Conservation (phyloP, 2,888 invertebrate species). For the Pomacea canaliculata region DNA sequence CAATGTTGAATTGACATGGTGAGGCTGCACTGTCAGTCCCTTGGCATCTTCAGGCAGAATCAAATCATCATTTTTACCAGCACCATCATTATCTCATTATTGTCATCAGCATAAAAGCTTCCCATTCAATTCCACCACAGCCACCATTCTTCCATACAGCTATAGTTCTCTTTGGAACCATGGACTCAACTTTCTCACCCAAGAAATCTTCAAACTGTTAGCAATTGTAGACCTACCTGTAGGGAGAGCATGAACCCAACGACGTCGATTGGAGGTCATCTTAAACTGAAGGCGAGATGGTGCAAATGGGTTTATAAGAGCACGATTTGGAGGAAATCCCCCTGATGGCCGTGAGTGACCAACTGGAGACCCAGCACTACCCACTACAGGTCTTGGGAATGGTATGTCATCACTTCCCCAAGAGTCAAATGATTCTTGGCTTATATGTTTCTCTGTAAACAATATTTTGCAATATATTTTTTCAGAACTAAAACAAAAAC, state of each 20-base stretch:
- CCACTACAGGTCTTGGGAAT: constrained; percentile 51
- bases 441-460: constrained; percentile 30
- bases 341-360: constrained; percentile 49
- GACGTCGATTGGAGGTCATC: constrained; percentile 90
- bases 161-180: too few relatives aligned
- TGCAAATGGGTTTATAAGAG: constrained; percentile 95
- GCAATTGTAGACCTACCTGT: constrained; percentile 38
- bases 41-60: constrained; percentile 42
- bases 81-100: too few relatives aligned
- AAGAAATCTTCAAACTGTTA: too few relatives aligned
- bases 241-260: constrained; percentile 99
- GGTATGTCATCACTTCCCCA: constrained; percentile 48
- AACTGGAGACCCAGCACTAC: constrained; percentile 63
- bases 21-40: constrained; percentile 58
- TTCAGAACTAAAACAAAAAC: too few relatives aligned
- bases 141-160: too few relatives aligned
- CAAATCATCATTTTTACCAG: too few relatives aligned
- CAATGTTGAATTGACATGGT: constrained; percentile 49
- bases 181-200: too few relatives aligned
- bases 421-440: constrained; percentile 42
- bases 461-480: not conserved
- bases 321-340: constrained; percentile 50
- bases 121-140: too few relatives aligned
- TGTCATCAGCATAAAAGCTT: too few relatives aligned
- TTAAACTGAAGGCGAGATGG: constrained; percentile 97